A percentile compares a stretch with the other conserved stretches of the same genome.
These are phyloP conservation scores for Drosophila nigrodunni DNA, from an alignment of 1,140 invertebrate species.

Conservation along the genomic window DNA sequence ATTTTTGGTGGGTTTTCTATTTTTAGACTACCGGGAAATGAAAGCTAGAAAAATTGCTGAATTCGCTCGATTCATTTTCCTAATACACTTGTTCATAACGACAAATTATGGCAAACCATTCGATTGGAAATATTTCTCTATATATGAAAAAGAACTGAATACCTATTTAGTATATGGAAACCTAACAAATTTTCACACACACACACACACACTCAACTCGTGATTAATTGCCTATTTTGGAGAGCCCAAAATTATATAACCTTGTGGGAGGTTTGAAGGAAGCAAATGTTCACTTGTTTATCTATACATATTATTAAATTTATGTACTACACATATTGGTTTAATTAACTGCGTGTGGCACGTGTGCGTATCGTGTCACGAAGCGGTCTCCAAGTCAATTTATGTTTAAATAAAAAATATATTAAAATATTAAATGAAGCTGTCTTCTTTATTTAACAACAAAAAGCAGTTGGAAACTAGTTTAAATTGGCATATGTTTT, in stretches of 20 bases:
- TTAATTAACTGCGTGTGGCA: background rate
- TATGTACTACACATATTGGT: background rate
- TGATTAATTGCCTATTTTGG: background rate
- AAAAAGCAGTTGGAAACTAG: too few relatives aligned
- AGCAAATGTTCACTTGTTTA: background rate
- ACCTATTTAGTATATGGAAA: background rate
- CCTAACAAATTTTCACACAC: background rate
- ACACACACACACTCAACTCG: background rate
- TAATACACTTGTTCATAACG: background rate
- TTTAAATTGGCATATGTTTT: too few relatives aligned
- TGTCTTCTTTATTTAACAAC: too few relatives aligned
- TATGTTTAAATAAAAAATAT: too few relatives aligned
- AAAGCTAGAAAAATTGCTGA: constrained; percentile 43
- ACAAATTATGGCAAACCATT: constrained; percentile 2
- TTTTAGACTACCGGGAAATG: constrained; percentile 62
- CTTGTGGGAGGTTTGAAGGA: constrained; percentile 9
- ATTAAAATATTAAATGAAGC: too few relatives aligned
- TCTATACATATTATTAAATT: background rate
- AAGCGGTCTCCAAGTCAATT: too few relatives aligned
- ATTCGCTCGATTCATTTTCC: constrained; percentile 41
- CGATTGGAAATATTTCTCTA: constrained; percentile 10
- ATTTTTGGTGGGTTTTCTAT: constrained; percentile 45
- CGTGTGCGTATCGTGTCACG: too few relatives aligned
- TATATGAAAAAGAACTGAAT: background rate
- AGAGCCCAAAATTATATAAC: constrained; percentile 21